Evolutionary conservation across 2,797 vertebrate species (phyloP).

Genomic region (Hephaestus fuliginosus): DNA sequence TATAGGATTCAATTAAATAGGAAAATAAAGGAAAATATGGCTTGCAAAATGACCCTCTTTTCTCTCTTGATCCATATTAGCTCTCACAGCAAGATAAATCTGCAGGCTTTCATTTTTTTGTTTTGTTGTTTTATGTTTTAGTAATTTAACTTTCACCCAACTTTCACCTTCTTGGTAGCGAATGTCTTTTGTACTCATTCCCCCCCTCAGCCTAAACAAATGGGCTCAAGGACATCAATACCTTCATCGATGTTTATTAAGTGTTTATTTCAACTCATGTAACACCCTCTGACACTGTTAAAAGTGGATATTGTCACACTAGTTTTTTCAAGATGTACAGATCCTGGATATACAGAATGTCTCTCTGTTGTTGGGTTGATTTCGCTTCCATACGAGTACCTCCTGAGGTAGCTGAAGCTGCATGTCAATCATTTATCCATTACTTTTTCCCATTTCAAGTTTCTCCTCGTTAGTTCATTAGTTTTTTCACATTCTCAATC

Average conservation of each 20-base stretch:
- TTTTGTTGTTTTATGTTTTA: background rate
- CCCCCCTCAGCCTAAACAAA: background rate
- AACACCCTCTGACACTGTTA: background rate
- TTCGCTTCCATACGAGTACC: background rate
- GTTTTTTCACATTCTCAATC: no score
- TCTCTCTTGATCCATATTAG: slow-evolving; percentile 17
- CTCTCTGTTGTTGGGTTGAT: background rate
- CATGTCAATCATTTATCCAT: background rate
- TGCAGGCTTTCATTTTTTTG: background rate
- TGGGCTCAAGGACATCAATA: background rate
- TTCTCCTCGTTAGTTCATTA: background rate
- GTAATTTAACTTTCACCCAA: background rate
- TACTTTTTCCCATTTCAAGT: no score
- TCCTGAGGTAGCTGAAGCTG: background rate
- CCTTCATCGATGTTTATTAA: background rate
- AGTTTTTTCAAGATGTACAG: background rate
- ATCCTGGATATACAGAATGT: background rate
- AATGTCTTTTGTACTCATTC: background rate
- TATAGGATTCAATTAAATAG: slow-evolving; percentile 30
- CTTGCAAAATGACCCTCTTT: slow-evolving; percentile 4
- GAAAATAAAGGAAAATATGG: background rate
- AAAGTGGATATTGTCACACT: background rate
- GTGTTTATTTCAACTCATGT: background rate
- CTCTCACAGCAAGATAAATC: slow-evolving; percentile 10
- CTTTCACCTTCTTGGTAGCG: background rate